Percentiles rank a stretch among this genome's conserved stretches.
Conservation (phyloP, 2,113 vertebrate genomes). For the Ploceus nigricollis region DNA sequence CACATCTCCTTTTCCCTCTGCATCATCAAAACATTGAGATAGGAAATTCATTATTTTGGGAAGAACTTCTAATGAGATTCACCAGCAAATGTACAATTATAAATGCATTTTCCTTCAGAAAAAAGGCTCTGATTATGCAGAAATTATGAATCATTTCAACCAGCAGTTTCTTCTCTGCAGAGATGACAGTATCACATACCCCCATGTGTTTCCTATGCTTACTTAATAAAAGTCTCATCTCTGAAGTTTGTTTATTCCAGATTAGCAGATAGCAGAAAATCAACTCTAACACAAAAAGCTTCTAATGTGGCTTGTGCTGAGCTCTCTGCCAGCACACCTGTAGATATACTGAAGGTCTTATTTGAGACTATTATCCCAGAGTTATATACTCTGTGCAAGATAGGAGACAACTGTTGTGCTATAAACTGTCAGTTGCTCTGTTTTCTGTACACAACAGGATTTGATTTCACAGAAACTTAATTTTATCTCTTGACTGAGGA, state of each 20-base stretch:
- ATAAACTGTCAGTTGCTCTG: neutral
- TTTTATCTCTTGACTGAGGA: neutral
- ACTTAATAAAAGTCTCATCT: neutral
- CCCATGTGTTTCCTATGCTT: slow-evolving; percentile 10
- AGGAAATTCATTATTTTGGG: neutral
- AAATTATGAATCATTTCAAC: neutral
- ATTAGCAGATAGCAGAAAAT: slow-evolving; percentile 31
- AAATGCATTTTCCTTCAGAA: neutral
- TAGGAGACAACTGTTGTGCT: neutral
- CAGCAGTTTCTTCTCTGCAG: neutral
- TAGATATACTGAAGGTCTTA: neutral
- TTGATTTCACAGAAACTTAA: slow-evolving; percentile 9
- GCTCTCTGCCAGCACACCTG: slow-evolving; percentile 40
- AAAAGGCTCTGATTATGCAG: neutral
- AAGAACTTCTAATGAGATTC: neutral
- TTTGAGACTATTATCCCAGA: neutral
- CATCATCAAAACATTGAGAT: neutral
- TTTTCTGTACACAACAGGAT: neutral
- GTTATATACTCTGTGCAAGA: neutral
- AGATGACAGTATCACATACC: neutral
- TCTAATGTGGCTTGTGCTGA: neutral
- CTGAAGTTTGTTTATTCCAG: slow-evolving; percentile 39
- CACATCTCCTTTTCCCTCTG: neutral
- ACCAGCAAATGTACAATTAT: neutral
- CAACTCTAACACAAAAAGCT: slow-evolving; percentile 10